Conservation (phyloP, 2,888 invertebrate genomes). For the Trissonchulus latispiculum region DNA sequence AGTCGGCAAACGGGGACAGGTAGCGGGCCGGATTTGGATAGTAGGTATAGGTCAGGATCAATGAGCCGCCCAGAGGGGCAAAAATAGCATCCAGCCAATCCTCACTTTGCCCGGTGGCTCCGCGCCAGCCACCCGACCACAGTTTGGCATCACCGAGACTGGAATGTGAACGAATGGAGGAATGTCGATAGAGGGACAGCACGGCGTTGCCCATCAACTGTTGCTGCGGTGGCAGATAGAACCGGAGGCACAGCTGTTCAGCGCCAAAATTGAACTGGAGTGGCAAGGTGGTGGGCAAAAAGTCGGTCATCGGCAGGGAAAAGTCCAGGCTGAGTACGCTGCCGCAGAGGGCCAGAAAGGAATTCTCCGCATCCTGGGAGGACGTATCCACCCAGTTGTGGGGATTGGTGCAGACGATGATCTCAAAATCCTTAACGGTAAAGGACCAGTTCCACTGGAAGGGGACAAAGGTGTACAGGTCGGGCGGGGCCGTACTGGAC, state of each 20-base stretch:
- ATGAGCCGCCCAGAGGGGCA: constrained; percentile 72
- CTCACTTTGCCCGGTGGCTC: constrained; percentile 36
- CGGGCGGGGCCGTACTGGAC: constrained; percentile 59
- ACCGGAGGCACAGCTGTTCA: constrained; percentile 24
- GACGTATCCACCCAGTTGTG: constrained; percentile 95
- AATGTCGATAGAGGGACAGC: not conserved
- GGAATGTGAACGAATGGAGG: not conserved
- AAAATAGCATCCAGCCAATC: constrained; percentile 97
- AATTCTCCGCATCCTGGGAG: constrained; percentile 68
- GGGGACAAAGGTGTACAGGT: constrained; percentile 85
- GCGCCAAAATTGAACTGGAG: constrained; percentile 57
- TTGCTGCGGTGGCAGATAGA: constrained; percentile 28
- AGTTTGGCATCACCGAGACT: not conserved
- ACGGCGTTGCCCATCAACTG: constrained; percentile 27
- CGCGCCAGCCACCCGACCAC: constrained; percentile 1
- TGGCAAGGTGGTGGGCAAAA: constrained; percentile 75
- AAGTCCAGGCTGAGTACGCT: constrained; percentile 85
- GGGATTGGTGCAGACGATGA: constrained; percentile 83
- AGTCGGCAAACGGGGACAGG: not conserved
- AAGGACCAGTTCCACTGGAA: constrained; percentile 90
- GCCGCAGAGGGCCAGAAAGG: constrained; percentile 84
- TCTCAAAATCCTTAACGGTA: constrained; percentile 82
- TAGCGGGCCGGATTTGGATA: constrained; percentile 57
- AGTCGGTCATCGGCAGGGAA: constrained; percentile 85
- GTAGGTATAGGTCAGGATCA: constrained; percentile 79